Evolutionary conservation across 2,113 vertebrate species (phyloP).

Genomic region (Mugil cephalus): DNA sequence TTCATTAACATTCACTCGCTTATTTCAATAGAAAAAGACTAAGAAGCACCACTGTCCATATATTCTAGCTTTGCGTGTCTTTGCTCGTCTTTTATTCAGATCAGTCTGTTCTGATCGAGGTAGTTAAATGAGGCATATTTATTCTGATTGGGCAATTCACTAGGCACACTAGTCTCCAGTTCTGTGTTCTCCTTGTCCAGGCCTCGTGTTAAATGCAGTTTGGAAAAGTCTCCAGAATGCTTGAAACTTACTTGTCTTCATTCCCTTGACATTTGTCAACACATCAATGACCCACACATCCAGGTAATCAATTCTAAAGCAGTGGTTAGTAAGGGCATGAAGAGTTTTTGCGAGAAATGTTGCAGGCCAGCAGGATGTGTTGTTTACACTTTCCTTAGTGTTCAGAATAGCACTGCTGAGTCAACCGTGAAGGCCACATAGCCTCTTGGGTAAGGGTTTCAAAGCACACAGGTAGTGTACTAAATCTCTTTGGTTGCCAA

Average conservation of each 20-base stretch:
- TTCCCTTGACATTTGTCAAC: constrained; percentile 31
- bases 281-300: constrained; percentile 23
- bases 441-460: background rate
- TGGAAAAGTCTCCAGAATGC: constrained; percentile 18
- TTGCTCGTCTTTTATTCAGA: too few relatives aligned
- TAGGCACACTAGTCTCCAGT: too few relatives aligned
- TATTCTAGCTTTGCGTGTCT: too few relatives aligned
- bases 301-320: constrained; percentile 34
- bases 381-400: constrained; percentile 28
- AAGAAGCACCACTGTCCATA: too few relatives aligned
- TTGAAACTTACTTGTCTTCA: constrained; percentile 13
- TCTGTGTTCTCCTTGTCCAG: background rate
- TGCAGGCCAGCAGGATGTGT: constrained; percentile 27
- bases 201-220: background rate
- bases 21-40: too few relatives aligned
- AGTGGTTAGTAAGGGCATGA: constrained; percentile 35
- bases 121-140: too few relatives aligned
- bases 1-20: too few relatives aligned
- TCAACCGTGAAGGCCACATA: constrained; percentile 23
- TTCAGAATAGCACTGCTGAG: constrained; percentile 26
- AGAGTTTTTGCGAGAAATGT: constrained; percentile 24
- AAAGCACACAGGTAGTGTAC: background rate
- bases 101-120: too few relatives aligned
- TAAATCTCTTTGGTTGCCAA: background rate
- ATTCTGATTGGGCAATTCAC: too few relatives aligned